Evolutionary conservation across 1,140 invertebrate genomes (phyloP), one percentile per base, ranked within the genome.

Genomic region (Cephus cinctus): DNA sequence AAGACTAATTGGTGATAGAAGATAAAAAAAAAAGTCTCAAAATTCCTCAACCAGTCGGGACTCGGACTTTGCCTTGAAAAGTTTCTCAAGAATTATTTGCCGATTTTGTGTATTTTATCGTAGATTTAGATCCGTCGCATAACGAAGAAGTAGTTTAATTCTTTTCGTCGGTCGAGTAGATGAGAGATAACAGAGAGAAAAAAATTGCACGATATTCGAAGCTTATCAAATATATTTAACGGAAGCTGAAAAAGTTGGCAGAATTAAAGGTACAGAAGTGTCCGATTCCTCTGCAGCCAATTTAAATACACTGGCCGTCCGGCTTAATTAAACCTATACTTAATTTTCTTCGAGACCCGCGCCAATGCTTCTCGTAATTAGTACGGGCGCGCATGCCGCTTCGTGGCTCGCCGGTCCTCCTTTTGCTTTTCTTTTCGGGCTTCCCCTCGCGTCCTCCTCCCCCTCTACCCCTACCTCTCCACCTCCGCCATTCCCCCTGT

Each of bases 321-420:
- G 61, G 56, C 63, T 69, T 71, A 73, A 73, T 71, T 73, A 70
- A 67, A 63, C 56, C 61, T 59, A n/a, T n/a, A 61, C 63, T 73
- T 73, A 67, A 70, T 71, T 69, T 70, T 65, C 58, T 57, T 47
- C 50, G 48, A 57, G 50, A 52, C 35, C 56, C 51, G 50, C 57
- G 58, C 61, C 62, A 58, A 64, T 64, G 61, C 55, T 53, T 36
- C 56, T 59, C 61, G 69, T 70, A 73, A 73, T 73, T 73, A 73
- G 70, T 67, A 73, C 63, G 51, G 54, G 50, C 57, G 65, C 64
- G 61, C 64, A 73, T 61, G 59, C 58, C 56, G 42, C 55, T 66
- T 52, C 47, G 36, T 50, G n/a, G n/a, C n/a, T 12, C 34, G 34
- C 8, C 19, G 34, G 14, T 27, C 25, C 25, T n/a, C n/a, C 27